phyloP scores from a whole-genome alignment of 2,888 invertebrate genomes.

The Neria commutata region DNA sequence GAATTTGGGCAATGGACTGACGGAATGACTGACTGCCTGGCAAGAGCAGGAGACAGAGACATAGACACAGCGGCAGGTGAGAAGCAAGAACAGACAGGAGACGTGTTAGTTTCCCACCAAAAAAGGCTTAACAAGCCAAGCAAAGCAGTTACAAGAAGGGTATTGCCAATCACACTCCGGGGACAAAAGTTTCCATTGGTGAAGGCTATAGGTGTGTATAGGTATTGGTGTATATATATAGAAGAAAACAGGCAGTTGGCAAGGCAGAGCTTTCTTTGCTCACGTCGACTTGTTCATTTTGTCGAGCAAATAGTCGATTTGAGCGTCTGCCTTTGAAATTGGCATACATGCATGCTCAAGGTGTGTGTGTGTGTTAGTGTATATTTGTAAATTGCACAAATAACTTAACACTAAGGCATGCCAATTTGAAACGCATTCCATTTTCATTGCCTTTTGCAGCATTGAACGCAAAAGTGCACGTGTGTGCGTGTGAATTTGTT shows the following conservation, averaged over 20 bases:
- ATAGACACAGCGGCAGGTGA: no score
- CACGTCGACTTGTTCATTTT: no score
- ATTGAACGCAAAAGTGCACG: no score
- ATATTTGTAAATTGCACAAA: constrained; percentile 40
- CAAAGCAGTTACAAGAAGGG: neutral
- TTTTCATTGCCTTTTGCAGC: neutral
- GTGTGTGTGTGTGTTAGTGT: neutral
- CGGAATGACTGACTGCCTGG: no score
- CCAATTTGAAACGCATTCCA: constrained; percentile 37
- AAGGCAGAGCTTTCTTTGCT: no score
- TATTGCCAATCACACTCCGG: neutral
- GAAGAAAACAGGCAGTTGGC: no score
- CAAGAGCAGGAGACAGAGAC: no score
- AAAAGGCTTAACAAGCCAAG: neutral
- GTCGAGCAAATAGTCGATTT: no score
- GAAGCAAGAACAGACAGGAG: neutral
- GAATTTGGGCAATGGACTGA: no score
- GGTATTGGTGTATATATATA: neutral
- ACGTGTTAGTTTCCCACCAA: neutral
- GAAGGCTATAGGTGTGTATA: neutral
- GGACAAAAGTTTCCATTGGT: no score
- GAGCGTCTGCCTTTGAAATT: no score
- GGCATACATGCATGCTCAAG: no score
- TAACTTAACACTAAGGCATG: constrained; percentile 52
- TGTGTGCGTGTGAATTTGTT: neutral